Percentiles rank a stretch among this genome's conserved stretches.
These are phyloP conservation scores for Leptothorax acervorum DNA, from an alignment of 2,888 invertebrate species.

Conservation along the genomic window DNA sequence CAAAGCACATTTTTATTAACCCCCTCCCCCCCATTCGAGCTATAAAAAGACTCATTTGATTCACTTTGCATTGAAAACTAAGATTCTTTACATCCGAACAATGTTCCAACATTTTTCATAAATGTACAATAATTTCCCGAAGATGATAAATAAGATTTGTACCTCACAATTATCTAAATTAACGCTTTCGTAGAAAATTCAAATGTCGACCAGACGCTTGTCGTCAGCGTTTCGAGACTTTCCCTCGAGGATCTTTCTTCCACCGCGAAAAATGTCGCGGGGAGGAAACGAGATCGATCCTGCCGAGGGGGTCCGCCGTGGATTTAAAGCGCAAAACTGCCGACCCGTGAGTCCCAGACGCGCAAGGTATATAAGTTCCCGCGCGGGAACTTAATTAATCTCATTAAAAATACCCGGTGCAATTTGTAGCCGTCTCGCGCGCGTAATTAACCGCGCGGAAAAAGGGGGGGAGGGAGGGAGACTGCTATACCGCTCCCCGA, in stretches of 20 bases:
- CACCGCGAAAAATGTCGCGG: background rate
- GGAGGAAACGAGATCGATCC: conserved; percentile 1
- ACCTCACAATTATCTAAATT: background rate
- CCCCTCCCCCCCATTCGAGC: too few relatives aligned
- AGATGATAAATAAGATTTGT: background rate
- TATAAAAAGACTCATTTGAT: background rate
- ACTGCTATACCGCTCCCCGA: background rate
- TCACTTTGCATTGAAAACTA: background rate
- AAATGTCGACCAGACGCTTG: background rate
- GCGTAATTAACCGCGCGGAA: conserved; percentile 33
- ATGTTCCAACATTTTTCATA: background rate
- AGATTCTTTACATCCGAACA: background rate
- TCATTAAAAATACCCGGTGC: conserved; percentile 41
- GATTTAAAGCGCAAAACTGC: background rate
- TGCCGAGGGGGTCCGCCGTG: background rate
- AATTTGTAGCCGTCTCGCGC: conserved; percentile 35
- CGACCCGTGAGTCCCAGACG: background rate
- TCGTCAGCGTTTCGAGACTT: background rate
- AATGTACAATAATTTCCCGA: background rate
- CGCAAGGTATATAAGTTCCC: background rate
- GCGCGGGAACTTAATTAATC: conserved; percentile 33
- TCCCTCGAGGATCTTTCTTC: background rate
- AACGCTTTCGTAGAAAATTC: background rate
- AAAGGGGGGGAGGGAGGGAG: background rate
- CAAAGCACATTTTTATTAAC: background rate